Base-by-base conservation (phyloP, 2,888 invertebrate species). In the Halictus ligatus region DNA sequence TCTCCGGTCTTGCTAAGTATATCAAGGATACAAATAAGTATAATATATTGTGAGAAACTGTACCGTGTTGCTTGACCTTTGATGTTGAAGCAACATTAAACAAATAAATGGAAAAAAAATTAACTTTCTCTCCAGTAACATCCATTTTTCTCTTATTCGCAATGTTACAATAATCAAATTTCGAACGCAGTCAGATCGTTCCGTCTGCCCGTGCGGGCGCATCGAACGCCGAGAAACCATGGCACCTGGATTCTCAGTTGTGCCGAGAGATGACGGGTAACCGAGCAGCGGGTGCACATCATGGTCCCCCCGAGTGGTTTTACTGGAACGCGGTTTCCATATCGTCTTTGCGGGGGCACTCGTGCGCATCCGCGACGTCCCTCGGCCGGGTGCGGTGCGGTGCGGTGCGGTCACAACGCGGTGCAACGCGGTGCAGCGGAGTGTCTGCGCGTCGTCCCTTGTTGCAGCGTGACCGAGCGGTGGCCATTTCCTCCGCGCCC, bases 311-410 rank as follows among this genome's bases (percentile, higher is more conserved):
- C 75, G 69, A 81, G 81, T 85, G 77, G 25, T 81, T 75, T 84
- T 78, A 78, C 80, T 81, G 74, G 74, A 87, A 84, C 78, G 58
- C 64, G 80, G 74, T 84, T 77, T 75, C 60, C 84, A 80, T 88
- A 85, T 84, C 83, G 75, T 74, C 85, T 81, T 85, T 74, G 78
- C 67, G 54, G 64, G 75, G 43, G 75, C 64, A 88, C 85, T 72
- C 80, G 81, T 80, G 87, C 85, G 77, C 76, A 58, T 83, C 81
- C 74, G 81, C 80, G 78, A 76, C 69, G 80, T 78, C 78, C 79
- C 78, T 81, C 75, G 83, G 50, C 74, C 25, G 12, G 58, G 58
- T n/a, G 29, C 64, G 7, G 29, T 18, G 29, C 54, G 58, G 58
- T n/a, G 29, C 64, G 7, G 29, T 18, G 29, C 54, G n/a, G n/a